Percentiles rank a stretch among this genome's conserved stretches.
Evolutionary conservation across 2,113 vertebrate species (phyloP).

Genomic region (Ciconia boyciana): DNA sequence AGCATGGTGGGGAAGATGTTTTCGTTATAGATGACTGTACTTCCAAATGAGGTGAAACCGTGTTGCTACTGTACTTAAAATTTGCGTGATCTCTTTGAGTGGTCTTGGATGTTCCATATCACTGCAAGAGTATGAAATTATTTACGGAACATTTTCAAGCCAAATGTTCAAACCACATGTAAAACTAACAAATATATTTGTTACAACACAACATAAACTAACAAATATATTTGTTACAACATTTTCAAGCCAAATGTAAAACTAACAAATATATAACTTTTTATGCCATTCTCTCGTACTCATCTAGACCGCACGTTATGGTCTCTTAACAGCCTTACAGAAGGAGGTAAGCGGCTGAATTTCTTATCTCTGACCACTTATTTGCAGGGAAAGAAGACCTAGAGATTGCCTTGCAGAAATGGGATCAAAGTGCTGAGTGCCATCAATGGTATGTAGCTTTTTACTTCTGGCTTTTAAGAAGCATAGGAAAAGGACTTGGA

Average conservation of each 20-base stretch:
- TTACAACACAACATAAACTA: too few species aligned
- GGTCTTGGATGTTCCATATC: background rate
- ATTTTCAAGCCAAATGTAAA: background rate
- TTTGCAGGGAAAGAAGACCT: constrained; percentile 85
- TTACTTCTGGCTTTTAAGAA: background rate
- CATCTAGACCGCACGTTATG: too few species aligned
- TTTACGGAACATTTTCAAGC: background rate
- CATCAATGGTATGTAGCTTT: constrained; percentile 84
- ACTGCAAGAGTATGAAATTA: background rate
- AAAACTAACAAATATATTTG: background rate
- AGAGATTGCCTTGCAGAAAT: constrained; percentile 79
- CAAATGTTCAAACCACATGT: too few species aligned
- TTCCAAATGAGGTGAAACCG: background rate
- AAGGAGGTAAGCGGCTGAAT: background rate
- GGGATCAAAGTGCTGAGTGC: constrained; percentile 79
- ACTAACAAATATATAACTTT: background rate
- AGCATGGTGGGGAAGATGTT: background rate
- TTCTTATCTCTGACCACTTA: background rate
- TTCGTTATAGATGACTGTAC: rapidly evolving
- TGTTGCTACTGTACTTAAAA: background rate
- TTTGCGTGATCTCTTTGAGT: background rate
- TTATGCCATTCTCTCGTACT: background rate
- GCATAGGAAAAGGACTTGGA: background rate
- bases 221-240: too few species aligned
- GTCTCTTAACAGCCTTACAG: background rate